Conservation (phyloP, 2,113 vertebrate species). For the Mandrillus leucophaeus region DNA sequence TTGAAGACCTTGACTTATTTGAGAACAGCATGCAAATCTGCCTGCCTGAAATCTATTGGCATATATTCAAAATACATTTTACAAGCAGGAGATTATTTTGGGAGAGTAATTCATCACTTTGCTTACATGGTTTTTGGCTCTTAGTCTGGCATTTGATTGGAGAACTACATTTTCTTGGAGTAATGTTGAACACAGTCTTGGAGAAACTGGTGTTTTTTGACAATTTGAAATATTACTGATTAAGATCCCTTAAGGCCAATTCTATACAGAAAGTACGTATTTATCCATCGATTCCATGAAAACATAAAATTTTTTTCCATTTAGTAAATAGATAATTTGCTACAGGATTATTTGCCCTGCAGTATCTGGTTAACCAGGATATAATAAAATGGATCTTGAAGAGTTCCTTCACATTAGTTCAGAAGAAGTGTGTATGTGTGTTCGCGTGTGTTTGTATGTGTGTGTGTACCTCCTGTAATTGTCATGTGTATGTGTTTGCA, state of each 20-base stretch:
- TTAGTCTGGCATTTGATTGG: neutral
- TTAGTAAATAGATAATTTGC: neutral
- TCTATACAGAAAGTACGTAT: neutral
- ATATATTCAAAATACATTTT: slow-evolving; percentile 18
- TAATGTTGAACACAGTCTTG: neutral
- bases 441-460: neutral
- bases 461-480: neutral
- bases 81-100: slow-evolving; percentile 11
- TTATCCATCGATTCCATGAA: neutral
- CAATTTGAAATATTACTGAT: neutral
- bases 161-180: neutral
- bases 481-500: neutral
- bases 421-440: neutral
- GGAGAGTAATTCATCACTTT: neutral
- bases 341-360: neutral
- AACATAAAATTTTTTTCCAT: neutral
- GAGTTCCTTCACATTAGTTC: neutral
- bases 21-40: neutral
- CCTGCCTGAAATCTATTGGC: neutral
- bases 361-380: neutral
- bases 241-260: neutral
- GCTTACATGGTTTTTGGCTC: neutral
- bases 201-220: slow-evolving; percentile 16
- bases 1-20: slow-evolving; percentile 25
- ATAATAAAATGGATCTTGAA: neutral